Evolutionary conservation across 2,797 vertebrate genomes (phyloP).

Genomic region (Tiaroga cobitis): DNA sequence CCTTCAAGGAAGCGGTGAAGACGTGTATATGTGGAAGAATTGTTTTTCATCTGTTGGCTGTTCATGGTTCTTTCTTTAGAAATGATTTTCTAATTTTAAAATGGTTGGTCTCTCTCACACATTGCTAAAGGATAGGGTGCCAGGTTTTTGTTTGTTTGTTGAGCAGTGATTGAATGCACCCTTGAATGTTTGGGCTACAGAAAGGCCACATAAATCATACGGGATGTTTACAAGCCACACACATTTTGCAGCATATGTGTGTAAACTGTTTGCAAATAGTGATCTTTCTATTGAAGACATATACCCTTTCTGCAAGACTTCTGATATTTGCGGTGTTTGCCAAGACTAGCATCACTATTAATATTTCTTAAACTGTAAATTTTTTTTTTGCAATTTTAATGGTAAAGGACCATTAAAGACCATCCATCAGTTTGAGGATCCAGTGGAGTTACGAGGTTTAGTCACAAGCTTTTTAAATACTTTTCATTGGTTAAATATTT

Average conservation of each 20-base stretch:
- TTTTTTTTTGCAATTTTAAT: too few relatives aligned
- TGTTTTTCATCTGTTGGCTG: not conserved
- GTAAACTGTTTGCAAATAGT: slow-evolving; percentile 6
- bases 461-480: not conserved
- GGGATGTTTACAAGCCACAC: slow-evolving; percentile 11
- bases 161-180: slow-evolving; percentile 3
- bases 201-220: slow-evolving; percentile 2
- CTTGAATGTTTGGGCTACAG: not conserved
- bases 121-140: not conserved
- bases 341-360: not conserved
- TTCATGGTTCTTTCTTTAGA: slow-evolving; percentile 18
- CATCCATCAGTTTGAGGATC: not conserved
- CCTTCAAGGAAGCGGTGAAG: slow-evolving; percentile 1
- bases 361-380: not conserved
- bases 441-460: not conserved
- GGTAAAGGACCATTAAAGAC: too few relatives aligned
- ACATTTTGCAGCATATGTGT: slow-evolving; percentile 24
- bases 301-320: not conserved
- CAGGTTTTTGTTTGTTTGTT: slow-evolving; percentile 19
- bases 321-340: not conserved
- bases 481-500: not conserved
- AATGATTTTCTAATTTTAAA: not conserved
- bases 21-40: not conserved
- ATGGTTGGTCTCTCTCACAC: not conserved
- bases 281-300: not conserved